phyloP scores from a whole-genome alignment of 2,113 vertebrate genomes.

The Gobiocypris rarus region DNA sequence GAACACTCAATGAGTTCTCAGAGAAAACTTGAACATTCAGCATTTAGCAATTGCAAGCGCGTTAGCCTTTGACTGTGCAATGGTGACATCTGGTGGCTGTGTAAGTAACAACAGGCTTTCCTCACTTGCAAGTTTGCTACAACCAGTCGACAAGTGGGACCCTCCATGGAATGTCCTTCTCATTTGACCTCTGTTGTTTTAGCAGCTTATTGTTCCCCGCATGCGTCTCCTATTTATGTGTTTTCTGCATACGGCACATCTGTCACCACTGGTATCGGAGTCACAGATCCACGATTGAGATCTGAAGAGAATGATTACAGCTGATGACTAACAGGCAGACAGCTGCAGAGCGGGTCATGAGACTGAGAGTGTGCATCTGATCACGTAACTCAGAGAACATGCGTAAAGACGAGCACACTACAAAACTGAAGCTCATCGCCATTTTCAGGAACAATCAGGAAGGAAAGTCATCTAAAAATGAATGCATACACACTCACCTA shows the following conservation, averaged over 20 bases:
- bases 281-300: constrained; percentile 26
- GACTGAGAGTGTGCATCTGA: constrained; percentile 63
- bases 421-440: not conserved
- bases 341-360: constrained; percentile 57
- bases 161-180: not conserved
- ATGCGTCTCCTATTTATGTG: not conserved
- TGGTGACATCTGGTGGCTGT: constrained; percentile 1
- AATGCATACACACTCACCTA: no score
- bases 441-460: not conserved
- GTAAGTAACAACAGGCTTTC: not conserved
- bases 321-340: constrained; percentile 32
- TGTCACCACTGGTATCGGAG: not conserved
- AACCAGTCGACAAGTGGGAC: not conserved
- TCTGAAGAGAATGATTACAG: constrained; percentile 21
- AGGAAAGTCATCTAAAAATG: not conserved
- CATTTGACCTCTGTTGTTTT: not conserved
- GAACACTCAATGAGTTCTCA: not conserved
- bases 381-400: constrained; percentile 60
- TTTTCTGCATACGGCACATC: not conserved
- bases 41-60: not conserved
- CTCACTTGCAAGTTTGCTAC: not conserved
- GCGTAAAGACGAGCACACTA: not conserved
- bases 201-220: not conserved
- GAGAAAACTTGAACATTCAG: no score
- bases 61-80: not conserved